A percentile compares a stretch with the other conserved stretches of the same genome.
phyloP scores from a whole-genome alignment of 2,888 invertebrate species.

The Agriotes lineatus region DNA sequence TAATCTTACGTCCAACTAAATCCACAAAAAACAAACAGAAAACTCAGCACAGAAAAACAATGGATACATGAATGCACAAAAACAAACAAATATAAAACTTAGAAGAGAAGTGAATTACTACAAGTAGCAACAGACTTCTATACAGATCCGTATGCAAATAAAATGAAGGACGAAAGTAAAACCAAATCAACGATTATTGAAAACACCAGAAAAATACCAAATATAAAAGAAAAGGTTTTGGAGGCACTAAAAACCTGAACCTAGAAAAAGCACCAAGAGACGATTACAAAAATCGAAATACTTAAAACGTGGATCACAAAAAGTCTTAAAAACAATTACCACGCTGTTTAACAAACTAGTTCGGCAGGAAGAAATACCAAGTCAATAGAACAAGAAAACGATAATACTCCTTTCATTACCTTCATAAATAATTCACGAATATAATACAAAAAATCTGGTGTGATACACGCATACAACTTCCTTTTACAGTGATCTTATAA shows the following conservation, averaged over 20 bases:
- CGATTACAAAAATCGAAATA: not conserved
- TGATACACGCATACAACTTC: too few relatives aligned
- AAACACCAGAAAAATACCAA: not conserved
- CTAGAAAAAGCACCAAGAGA: not conserved
- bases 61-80: not conserved
- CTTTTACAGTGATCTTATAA: too few relatives aligned
- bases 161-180: not conserved
- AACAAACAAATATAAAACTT: not conserved
- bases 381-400: not conserved
- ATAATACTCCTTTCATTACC: not conserved
- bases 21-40: not conserved
- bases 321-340: not conserved
- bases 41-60: not conserved
- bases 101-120: not conserved
- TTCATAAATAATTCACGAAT: too few relatives aligned
- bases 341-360: not conserved
- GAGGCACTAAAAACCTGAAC: conserved; percentile 3
- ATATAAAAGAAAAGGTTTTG: conserved; percentile 1
- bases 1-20: not conserved
- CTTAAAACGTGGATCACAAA: conserved; percentile 1
- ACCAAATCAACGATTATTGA: not conserved
- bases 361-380: not conserved
- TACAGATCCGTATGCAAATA: not conserved
- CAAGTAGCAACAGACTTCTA: conserved; percentile 1
- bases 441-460: too few relatives aligned